phyloP scores from a whole-genome alignment of 2,113 vertebrate genomes.

The Hydrochoerus hydrochaeris region DNA sequence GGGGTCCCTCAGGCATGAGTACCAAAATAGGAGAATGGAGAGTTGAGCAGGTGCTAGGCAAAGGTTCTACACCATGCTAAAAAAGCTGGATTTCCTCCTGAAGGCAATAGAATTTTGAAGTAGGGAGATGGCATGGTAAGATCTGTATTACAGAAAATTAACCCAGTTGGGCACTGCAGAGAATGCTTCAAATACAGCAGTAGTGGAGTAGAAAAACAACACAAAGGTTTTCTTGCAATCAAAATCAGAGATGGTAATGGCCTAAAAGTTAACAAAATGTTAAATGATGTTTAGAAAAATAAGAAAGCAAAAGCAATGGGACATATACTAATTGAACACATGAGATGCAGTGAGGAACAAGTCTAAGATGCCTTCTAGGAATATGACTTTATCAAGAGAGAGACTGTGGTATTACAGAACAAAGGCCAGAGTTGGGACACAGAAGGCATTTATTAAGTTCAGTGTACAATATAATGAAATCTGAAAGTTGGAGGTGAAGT shows the following conservation, averaged over 20 bases:
- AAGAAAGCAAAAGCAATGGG: not conserved
- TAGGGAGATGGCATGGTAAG: not conserved
- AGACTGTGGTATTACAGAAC: not conserved
- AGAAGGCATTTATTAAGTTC: not conserved
- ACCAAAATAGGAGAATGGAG: not conserved
- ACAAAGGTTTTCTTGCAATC: not conserved
- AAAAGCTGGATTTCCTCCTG: not conserved
- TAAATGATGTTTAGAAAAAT: not conserved
- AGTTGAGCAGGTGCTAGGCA: not conserved
- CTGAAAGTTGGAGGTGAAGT: not conserved
- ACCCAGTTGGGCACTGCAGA: not conserved
- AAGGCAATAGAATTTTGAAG: not conserved
- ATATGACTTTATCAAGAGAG: not conserved
- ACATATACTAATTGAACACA: not conserved
- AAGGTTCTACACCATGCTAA: not conserved
- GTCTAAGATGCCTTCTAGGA: not conserved
- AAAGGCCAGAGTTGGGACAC: not conserved
- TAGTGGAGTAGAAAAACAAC: not conserved
- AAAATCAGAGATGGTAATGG: not conserved
- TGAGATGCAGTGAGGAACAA: not conserved
- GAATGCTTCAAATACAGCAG: not conserved
- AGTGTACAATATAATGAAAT: not conserved
- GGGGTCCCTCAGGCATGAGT: not conserved
- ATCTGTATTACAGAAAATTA: not conserved
- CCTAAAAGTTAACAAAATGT: not conserved